These are phyloP conservation scores for zebrafish (Danio rerio) DNA, from an alignment of 2,113 vertebrate genomes.

Conservation along the genomic window DNA sequence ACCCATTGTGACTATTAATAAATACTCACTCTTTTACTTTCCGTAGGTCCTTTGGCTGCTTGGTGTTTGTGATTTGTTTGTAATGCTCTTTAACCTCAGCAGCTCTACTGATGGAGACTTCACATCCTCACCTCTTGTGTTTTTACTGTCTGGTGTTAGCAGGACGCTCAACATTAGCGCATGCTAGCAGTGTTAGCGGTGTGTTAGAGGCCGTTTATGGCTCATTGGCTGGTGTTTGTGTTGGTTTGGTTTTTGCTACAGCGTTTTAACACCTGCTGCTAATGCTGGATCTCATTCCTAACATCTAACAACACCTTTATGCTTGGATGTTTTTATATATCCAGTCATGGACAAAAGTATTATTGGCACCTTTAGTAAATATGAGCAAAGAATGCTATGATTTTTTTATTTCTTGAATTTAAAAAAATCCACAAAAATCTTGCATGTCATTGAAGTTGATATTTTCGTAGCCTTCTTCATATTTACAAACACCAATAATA, in stretches of 20 bases:
- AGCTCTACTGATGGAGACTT: constrained; percentile 49
- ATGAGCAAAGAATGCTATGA: too few relatives aligned
- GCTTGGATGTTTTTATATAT: not conserved
- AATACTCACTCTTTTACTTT: constrained; percentile 56
- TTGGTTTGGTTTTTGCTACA: constrained; percentile 54
- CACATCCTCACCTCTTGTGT: constrained; percentile 48
- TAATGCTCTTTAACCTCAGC: constrained; percentile 35
- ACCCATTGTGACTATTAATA: constrained; percentile 53
- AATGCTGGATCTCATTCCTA: not conserved
- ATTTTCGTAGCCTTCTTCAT: too few relatives aligned
- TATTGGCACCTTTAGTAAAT: too few relatives aligned
- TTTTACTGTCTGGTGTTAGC: constrained; percentile 28
- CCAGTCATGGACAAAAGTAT: too few relatives aligned
- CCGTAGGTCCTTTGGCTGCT: constrained; percentile 62
- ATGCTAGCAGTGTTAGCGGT: constrained; percentile 53
- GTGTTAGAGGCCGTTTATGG: not conserved
- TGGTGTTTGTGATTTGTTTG: constrained; percentile 58
- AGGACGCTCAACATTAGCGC: constrained; percentile 47
- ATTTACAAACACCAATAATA: too few relatives aligned
- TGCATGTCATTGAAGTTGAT: too few relatives aligned
- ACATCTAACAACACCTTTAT: constrained; percentile 26
- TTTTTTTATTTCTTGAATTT: too few relatives aligned
- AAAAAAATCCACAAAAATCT: too few relatives aligned
- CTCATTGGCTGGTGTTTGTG: constrained; percentile 28
- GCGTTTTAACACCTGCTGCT: constrained; percentile 31